Evolutionary conservation across 2,888 invertebrate species (phyloP).

Genomic region (Cantharis rufa): DNA sequence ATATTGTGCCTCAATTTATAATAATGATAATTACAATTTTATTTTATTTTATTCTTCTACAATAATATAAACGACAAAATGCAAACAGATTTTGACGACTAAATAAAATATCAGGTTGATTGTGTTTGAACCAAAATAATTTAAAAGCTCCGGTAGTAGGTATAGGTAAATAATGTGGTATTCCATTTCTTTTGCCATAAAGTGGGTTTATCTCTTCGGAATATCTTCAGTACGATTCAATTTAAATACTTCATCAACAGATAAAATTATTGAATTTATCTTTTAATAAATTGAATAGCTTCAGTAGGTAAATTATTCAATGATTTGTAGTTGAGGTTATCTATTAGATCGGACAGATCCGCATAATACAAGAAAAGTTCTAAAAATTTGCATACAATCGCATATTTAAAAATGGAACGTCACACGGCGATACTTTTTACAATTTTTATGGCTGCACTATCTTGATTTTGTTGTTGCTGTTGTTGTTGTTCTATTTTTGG

Average conservation of each 20-base stretch:
- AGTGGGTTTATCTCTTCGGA: not conserved
- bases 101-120: not conserved
- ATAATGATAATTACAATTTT: not conserved
- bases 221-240: not conserved
- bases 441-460: not conserved
- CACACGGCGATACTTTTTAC: not conserved
- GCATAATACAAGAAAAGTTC: not conserved
- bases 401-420: not conserved
- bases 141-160: not conserved
- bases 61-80: no score
- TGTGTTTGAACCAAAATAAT: not conserved
- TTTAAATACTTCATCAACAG: not conserved
- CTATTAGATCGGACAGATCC: not conserved
- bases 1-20: not conserved
- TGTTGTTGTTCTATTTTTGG: not conserved
- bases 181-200: not conserved
- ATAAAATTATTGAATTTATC: not conserved
- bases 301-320: not conserved
- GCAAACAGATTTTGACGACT: not conserved
- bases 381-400: not conserved
- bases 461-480: not conserved
- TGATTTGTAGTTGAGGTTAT: not conserved
- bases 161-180: not conserved
- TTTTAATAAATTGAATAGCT: not conserved
- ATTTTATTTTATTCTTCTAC: not conserved